Evolutionary conservation across 1,140 invertebrate species (phyloP).

Genomic region (Popillia japonica): DNA sequence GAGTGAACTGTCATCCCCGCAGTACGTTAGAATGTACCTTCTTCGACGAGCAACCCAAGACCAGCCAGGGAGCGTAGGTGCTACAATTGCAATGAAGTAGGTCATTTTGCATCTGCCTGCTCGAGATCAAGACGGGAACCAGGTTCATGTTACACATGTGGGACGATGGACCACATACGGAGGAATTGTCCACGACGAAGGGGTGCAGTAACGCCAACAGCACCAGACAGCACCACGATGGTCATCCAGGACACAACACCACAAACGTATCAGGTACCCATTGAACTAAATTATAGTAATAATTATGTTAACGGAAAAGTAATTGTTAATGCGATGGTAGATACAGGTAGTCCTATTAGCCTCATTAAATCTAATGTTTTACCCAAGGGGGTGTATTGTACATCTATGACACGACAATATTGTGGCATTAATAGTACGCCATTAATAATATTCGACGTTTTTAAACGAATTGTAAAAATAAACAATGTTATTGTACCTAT

Average conservation of each 20-base stretch:
- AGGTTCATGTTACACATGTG: neutral
- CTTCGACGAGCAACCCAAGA: neutral
- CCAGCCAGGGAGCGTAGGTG: neutral
- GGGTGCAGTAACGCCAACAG: neutral
- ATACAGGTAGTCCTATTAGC: too few relatives aligned
- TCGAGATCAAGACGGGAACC: neutral
- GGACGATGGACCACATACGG: neutral
- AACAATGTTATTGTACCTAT: neutral
- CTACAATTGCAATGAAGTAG: slow-evolving; percentile 30
- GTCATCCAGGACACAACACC: neutral
- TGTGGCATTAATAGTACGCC: slow-evolving; percentile 13
- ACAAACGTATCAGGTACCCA: neutral
- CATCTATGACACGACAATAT: neutral
- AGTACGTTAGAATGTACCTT: neutral
- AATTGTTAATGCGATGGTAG: slow-evolving; percentile 3
- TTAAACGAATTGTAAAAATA: neutral
- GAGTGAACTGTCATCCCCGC: neutral
- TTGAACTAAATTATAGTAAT: neutral
- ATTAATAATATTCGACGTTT: slow-evolving; percentile 23
- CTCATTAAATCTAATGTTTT: neutral
- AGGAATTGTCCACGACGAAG: neutral
- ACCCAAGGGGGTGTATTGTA: slow-evolving; percentile 11
- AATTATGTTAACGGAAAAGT: neutral
- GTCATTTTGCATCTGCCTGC: neutral
- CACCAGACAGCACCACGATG: neutral